These are phyloP conservation scores for Geophilus truncorum DNA, from an alignment of 2,888 invertebrate species.

Conservation along the genomic window DNA sequence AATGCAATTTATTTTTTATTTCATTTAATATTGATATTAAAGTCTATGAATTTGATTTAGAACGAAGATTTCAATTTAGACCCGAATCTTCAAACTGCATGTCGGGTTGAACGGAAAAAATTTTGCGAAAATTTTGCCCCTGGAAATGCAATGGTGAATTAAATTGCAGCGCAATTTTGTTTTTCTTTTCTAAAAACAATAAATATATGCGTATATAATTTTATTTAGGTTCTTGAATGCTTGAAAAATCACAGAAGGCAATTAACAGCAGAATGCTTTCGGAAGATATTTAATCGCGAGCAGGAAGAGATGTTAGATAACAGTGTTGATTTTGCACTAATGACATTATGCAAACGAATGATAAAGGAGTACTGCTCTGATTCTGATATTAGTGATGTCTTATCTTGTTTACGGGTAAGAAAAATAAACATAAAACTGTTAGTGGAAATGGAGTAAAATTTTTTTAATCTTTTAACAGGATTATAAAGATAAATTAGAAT, in stretches of 20 bases:
- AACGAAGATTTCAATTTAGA: slow-evolving; percentile 83
- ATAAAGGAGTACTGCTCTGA: slow-evolving; percentile 77
- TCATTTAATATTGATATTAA: background rate
- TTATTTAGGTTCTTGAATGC: slow-evolving; percentile 70
- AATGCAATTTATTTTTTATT: slow-evolving; percentile 41
- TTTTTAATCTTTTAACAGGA: slow-evolving; percentile 49
- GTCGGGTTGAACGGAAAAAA: slow-evolving; percentile 46
- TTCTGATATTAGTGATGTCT: slow-evolving; percentile 59
- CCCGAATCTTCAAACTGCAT: slow-evolving; percentile 54
- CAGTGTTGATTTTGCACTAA: slow-evolving; percentile 76
- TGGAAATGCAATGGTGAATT: slow-evolving; percentile 47
- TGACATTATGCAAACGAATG: slow-evolving; percentile 78
- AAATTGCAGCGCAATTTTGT: too few species aligned
- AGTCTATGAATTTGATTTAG: slow-evolving; percentile 51
- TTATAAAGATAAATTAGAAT: slow-evolving; percentile 68
- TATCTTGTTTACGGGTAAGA: slow-evolving; percentile 70
- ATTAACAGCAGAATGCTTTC: slow-evolving; percentile 66
- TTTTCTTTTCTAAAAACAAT: background rate
- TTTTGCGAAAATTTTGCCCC: slow-evolving; percentile 46
- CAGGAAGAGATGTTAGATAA: slow-evolving; percentile 81
- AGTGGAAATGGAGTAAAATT: background rate
- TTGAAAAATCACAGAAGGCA: slow-evolving; percentile 58
- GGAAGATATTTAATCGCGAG: slow-evolving; percentile 75
- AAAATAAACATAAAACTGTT: background rate
- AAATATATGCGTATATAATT: too few species aligned